Percentiles rank a stretch among this genome's conserved stretches.
Evolutionary conservation across 2,797 vertebrate genomes (phyloP).

Genomic region (Alcedo quadribrachys): DNA sequence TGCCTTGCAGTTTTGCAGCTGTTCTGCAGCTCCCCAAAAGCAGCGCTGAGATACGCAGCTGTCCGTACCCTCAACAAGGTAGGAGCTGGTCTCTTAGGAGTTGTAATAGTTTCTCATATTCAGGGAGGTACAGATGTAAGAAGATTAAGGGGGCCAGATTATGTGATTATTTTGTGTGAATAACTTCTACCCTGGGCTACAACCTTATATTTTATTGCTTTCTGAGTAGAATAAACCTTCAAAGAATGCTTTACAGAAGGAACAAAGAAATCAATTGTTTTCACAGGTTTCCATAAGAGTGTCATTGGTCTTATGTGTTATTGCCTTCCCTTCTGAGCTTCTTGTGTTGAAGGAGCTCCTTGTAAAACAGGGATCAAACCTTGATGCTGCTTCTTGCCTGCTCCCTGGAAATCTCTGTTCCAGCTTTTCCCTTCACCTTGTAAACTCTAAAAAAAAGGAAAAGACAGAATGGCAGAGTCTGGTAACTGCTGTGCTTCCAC

Average conservation of each 20-base stretch:
- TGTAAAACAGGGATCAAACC: neutral
- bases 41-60: conserved; percentile 81
- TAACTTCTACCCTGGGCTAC: neutral
- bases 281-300: neutral
- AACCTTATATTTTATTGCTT: neutral
- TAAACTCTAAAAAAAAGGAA: neutral
- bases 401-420: neutral
- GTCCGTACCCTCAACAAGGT: conserved; percentile 87
- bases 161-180: neutral
- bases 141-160: neutral
- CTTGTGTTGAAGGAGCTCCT: neutral
- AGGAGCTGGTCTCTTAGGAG: neutral
- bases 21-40: conserved; percentile 85
- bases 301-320: neutral
- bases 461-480: neutral
- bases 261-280: neutral
- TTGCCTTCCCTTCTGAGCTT: neutral
- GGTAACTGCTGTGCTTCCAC: neutral
- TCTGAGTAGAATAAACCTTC: neutral
- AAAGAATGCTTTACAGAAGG: neutral
- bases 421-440: neutral
- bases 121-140: neutral
- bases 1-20: conserved; percentile 80
- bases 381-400: neutral
- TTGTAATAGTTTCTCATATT: neutral